Base-by-base conservation (phyloP, 1,140 invertebrate genomes). In the Calliphora vicina region DNA sequence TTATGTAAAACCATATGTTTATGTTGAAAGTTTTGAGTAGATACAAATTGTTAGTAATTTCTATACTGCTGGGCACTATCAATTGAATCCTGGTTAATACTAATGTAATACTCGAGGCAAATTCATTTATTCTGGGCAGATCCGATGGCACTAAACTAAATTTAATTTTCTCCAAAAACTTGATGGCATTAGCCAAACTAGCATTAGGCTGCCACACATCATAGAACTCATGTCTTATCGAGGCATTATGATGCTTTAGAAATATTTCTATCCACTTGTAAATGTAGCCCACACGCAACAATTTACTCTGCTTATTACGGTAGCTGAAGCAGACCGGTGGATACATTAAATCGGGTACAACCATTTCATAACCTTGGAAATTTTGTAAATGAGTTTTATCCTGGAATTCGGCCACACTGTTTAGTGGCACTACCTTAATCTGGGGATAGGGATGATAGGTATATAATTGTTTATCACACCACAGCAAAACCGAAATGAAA, bases 251-350 rank as follows among this genome's bases (percentile, higher is more conserved):
- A 23, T 78, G 74, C 0, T n/a, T 23, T 12, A 78, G 27, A 26
- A 78, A 78, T 43, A 45, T 13, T 25, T 42, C n/a, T 10, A 78
- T 78, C 20, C 35, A 25, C 25, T 43, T 78, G 13, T 78, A 25
- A 25, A 78, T 12, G 25, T 78, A 43, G 1, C 74, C 74, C 1
- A 43, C 74, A 25, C 42, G 42, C 20, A 78, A 5, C 20, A 78
- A 25, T 25, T 78, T 2, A 13, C 74, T 35, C 20, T 25, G 29
- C 0, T 9, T 35, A 23, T 43, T 78, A 13, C 2, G 23, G 20
- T 78, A 78, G 20, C 42, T 78, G 20, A 78, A 78, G 13, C 74
- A 43, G 12, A 20, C n/a, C 12, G 74, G 74, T 12, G 74, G 74
- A 78, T 23, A 43, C 0, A 35, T 9, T 23, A n/a, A 2, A 43